phyloP scores from a whole-genome alignment of 1,140 invertebrate species.

The Trypoxylus dichotomus region DNA sequence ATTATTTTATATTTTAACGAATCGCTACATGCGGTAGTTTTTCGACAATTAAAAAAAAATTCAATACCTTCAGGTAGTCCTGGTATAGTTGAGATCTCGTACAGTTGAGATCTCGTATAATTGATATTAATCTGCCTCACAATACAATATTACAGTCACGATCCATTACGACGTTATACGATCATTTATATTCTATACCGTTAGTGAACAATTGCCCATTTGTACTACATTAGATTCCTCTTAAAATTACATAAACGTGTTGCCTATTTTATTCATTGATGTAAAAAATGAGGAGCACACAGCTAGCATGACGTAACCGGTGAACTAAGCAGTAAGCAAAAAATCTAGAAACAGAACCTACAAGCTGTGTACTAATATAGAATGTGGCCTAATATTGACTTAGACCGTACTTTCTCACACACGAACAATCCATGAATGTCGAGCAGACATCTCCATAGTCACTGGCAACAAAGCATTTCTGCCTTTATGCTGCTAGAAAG shows the following conservation, averaged over 20 bases:
- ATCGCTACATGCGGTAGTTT: too few species aligned
- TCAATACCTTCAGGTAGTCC: too few species aligned
- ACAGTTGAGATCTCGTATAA: too few species aligned
- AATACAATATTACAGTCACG: too few species aligned
- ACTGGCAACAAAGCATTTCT: neutral
- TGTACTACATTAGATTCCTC: neutral
- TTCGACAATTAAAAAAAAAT: too few species aligned
- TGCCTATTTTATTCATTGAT: neutral
- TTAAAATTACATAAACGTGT: neutral
- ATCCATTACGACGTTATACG: too few species aligned
- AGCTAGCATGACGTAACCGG: neutral
- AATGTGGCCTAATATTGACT: neutral
- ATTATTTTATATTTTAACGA: too few species aligned
- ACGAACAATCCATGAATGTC: neutral
- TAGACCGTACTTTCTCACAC: neutral
- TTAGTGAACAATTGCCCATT: neutral
- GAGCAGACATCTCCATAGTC: neutral
- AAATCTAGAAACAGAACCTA: neutral
- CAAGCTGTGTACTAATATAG: neutral
- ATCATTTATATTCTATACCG: neutral
- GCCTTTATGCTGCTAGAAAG: neutral
- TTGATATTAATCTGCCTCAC: too few species aligned
- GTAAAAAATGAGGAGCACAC: neutral
- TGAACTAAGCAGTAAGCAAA: neutral
- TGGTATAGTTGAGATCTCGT: too few species aligned